Conservation (phyloP, 2,113 vertebrate species). For the Pedionomus torquatus region DNA sequence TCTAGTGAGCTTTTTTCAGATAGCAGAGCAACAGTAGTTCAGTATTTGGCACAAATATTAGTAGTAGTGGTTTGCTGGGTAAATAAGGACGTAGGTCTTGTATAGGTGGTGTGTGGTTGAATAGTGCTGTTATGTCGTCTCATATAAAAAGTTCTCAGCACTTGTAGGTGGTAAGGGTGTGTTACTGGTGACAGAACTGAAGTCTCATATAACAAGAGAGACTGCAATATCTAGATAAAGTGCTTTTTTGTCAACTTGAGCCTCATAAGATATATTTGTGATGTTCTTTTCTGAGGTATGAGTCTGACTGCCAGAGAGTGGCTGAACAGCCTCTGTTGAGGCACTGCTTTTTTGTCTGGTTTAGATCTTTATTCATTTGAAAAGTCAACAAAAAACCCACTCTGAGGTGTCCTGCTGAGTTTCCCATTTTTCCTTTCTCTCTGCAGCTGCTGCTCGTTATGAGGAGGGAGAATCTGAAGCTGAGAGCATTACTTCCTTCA, state of each 20-base stretch:
- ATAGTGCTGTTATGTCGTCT: neutral
- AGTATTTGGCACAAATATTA: neutral
- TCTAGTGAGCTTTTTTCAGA: neutral
- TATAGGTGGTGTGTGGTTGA: neutral
- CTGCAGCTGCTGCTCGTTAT: conserved; percentile 83
- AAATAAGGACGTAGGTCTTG: neutral
- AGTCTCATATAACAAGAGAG: neutral
- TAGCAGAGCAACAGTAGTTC: neutral
- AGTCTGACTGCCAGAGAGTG: neutral
- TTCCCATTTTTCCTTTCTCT: neutral
- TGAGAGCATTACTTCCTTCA: conserved; percentile 93
- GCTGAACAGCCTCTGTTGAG: neutral
- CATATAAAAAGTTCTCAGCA: neutral
- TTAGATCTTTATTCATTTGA: neutral
- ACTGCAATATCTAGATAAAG: neutral
- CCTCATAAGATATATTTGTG: neutral
- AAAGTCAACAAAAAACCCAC: neutral
- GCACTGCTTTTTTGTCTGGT: neutral
- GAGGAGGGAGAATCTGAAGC: conserved; percentile 96
- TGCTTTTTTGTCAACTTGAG: neutral
- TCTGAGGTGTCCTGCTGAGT: neutral
- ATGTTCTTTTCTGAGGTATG: neutral
- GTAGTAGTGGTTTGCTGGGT: neutral
- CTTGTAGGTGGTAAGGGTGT: neutral
- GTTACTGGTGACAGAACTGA: neutral